Percentiles rank a stretch among this genome's conserved stretches.
These are phyloP conservation scores for Aspidiotus destructor DNA, from an alignment of 2,888 invertebrate species.

Conservation along the genomic window DNA sequence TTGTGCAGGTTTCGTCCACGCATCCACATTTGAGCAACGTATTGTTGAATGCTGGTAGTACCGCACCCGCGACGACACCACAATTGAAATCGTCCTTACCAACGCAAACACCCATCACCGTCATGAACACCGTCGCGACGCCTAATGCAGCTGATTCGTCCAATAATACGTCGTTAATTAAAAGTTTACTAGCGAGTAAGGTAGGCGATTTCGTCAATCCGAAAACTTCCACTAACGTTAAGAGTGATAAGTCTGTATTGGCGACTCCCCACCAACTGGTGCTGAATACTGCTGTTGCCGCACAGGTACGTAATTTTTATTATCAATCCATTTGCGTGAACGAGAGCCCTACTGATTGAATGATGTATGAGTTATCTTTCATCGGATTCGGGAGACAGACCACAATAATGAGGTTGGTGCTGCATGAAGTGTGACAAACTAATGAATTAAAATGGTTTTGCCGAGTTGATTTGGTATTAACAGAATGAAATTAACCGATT, in stretches of 20 bases:
- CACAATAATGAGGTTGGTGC: too few species aligned
- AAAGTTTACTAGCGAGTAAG: constrained; percentile 89
- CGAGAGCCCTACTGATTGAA: not conserved
- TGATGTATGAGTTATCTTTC: not conserved
- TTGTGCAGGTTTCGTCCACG: constrained; percentile 46
- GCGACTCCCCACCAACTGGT: constrained; percentile 25
- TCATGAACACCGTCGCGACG: constrained; percentile 7
- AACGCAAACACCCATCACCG: constrained; percentile 4
- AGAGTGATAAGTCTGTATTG: constrained; percentile 24
- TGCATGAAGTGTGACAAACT: too few species aligned
- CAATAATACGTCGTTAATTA: constrained; percentile 65
- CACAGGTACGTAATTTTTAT: constrained; percentile 27
- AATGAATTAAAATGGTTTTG: too few species aligned
- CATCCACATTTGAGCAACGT: constrained; percentile 56
- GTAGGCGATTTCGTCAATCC: constrained; percentile 47
- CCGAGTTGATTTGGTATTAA: too few species aligned
- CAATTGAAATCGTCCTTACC: constrained; percentile 7
- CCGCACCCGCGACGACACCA: not conserved
- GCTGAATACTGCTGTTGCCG: constrained; percentile 30
- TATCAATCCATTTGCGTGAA: not conserved
- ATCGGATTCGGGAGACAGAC: too few species aligned
- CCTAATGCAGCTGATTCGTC: constrained; percentile 27
- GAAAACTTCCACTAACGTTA: constrained; percentile 18
- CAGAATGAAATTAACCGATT: too few species aligned
- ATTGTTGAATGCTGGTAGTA: constrained; percentile 42